These are phyloP conservation scores for Octonoba sinensis DNA, from an alignment of 2,888 invertebrate species.

Conservation along the genomic window DNA sequence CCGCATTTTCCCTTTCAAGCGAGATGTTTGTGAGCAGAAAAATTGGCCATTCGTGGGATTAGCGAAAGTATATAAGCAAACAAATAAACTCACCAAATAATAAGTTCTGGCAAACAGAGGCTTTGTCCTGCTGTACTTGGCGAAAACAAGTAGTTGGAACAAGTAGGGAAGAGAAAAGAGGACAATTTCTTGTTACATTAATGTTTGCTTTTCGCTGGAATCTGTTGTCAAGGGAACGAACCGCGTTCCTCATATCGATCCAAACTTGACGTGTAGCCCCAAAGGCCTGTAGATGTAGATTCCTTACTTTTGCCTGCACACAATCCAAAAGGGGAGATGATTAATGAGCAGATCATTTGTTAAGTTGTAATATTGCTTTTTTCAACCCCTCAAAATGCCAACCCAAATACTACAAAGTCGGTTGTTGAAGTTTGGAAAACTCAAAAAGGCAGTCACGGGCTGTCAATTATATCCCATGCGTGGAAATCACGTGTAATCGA, in stretches of 20 bases:
- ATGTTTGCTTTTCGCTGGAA: conserved; percentile 63
- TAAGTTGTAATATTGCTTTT: conserved; percentile 16
- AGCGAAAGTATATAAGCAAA: conserved; percentile 23
- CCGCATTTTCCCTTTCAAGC: no score
- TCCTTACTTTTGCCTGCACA: conserved; percentile 48
- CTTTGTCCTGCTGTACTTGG: conserved; percentile 46
- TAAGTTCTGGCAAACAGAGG: conserved; percentile 39
- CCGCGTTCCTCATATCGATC: conserved; percentile 57
- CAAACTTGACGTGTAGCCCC: conserved; percentile 48
- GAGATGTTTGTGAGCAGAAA: no score
- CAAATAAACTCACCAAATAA: conserved; percentile 39
- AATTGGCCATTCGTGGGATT: no score
- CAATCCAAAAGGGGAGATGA: conserved; percentile 40
- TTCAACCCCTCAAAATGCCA: no score
- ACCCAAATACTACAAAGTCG: no score
- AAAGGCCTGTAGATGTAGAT: conserved; percentile 46
- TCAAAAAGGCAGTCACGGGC: no score
- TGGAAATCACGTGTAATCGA: no score
- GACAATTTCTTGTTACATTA: conserved; percentile 55
- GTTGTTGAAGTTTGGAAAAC: no score
- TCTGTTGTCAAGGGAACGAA: conserved; percentile 56
- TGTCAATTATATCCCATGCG: no score
- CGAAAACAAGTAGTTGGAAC: conserved; percentile 49
- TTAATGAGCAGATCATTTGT: conserved; percentile 36
- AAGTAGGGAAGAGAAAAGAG: conserved; percentile 52